A percentile compares a stretch with the other conserved stretches of the same genome.
Conservation (phyloP, 2,888 invertebrate genomes). For the Aspidiotus rigidus region DNA sequence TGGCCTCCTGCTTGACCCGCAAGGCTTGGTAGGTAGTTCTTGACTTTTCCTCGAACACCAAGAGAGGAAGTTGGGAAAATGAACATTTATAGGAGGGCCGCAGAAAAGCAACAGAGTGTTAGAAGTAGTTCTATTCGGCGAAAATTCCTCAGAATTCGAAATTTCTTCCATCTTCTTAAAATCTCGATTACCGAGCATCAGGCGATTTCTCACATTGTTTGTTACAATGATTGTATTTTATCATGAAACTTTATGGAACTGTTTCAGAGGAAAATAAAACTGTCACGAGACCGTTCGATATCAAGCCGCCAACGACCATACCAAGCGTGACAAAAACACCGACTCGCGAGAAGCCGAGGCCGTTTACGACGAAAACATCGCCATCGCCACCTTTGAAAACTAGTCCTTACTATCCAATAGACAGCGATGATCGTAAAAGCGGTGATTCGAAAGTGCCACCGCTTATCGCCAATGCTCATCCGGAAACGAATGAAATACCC, state of each 20-base stretch:
- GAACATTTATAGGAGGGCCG: too few species aligned
- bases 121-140: too few species aligned
- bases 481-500: slow-evolving; percentile 68
- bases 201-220: background rate
- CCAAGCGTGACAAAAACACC: slow-evolving; percentile 36
- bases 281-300: slow-evolving; percentile 41
- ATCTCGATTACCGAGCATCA: too few species aligned
- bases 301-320: slow-evolving; percentile 38
- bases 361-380: slow-evolving; percentile 41
- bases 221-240: background rate
- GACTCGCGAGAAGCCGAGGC: slow-evolving; percentile 39
- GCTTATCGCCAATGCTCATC: slow-evolving; percentile 49
- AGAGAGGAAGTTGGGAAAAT: too few species aligned
- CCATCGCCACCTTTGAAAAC: slow-evolving; percentile 40
- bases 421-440: slow-evolving; percentile 10
- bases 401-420: slow-evolving; percentile 26
- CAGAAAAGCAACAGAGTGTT: too few species aligned
- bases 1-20: too few species aligned
- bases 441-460: slow-evolving; percentile 37
- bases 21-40: too few species aligned
- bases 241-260: slow-evolving; percentile 31
- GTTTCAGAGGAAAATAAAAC: slow-evolving; percentile 49
- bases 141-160: too few species aligned
- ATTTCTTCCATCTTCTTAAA: too few species aligned
- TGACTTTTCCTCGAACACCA: too few species aligned